A percentile compares a stretch with the other conserved stretches of the same genome.
Evolutionary conservation across 1,140 invertebrate species (phyloP).

Genomic region (Nymphalis io): DNA sequence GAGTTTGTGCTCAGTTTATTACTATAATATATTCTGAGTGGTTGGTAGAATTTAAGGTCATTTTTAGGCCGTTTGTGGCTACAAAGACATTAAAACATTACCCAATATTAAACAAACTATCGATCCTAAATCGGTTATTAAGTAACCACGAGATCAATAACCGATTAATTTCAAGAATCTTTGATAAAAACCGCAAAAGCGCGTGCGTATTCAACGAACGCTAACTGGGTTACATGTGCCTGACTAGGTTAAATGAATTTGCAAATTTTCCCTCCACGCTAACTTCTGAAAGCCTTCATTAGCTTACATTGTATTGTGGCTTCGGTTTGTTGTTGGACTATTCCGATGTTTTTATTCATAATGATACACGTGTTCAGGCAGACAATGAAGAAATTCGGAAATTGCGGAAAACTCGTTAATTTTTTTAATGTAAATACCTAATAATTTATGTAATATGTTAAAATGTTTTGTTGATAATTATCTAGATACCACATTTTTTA

Average conservation of each 20-base stretch:
- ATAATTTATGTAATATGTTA: too few relatives aligned
- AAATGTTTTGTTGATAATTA: background rate
- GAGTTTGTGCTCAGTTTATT: too few relatives aligned
- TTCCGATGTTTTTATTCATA: slow-evolving; percentile 2
- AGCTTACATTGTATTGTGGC: slow-evolving; percentile 1
- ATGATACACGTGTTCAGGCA: background rate
- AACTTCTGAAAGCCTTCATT: slow-evolving; percentile 14
- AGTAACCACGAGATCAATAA: too few relatives aligned
- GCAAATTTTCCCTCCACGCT: background rate
- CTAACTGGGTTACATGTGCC: background rate
- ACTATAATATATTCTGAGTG: too few relatives aligned
- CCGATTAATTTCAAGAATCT: background rate
- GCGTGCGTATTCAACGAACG: background rate
- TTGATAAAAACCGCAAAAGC: background rate
- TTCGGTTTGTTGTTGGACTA: background rate
- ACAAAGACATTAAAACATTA: too few relatives aligned
- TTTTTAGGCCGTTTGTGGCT: too few relatives aligned
- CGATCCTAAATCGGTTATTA: too few relatives aligned
- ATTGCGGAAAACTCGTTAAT: background rate
- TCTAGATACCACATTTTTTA: too few relatives aligned
- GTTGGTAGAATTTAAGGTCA: too few relatives aligned
- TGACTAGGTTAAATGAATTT: slow-evolving; percentile 4
- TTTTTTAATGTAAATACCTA: too few relatives aligned
- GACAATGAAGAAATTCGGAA: background rate
- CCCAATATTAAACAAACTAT: too few relatives aligned